These are phyloP conservation scores for Ditylenchus weischeri DNA, from an alignment of 2,888 invertebrate species.

Conservation along the genomic window DNA sequence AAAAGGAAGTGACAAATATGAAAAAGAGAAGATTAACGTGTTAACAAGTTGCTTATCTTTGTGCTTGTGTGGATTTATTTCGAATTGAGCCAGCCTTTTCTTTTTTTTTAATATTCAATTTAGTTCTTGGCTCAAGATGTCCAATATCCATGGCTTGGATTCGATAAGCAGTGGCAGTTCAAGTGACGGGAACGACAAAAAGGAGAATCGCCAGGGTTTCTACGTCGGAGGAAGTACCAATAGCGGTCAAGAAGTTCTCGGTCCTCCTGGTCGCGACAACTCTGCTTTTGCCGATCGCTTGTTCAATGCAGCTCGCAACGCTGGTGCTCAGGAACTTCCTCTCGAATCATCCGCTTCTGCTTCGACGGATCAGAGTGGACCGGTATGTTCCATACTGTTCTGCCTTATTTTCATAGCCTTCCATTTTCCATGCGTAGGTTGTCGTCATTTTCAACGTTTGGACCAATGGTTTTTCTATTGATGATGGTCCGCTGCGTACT, in stretches of 20 bases:
- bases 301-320: constrained; percentile 34
- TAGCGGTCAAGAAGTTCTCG: constrained; percentile 53
- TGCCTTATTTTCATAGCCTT: background rate
- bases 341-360: constrained; percentile 28
- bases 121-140: background rate
- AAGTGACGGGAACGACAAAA: constrained; percentile 2
- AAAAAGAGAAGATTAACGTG: too few species aligned
- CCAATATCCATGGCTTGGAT: background rate
- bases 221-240: constrained; percentile 51
- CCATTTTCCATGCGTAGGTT: constrained; percentile 3
- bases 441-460: constrained; percentile 67
- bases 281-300: constrained; percentile 30
- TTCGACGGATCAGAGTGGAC: background rate
- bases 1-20: too few species aligned
- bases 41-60: too few species aligned
- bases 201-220: constrained; percentile 25
- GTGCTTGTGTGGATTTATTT: too few species aligned
- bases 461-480: constrained; percentile 90
- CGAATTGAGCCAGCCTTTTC: too few species aligned
- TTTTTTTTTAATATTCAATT: too few species aligned
- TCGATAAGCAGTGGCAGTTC: background rate
- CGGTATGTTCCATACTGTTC: too few species aligned
- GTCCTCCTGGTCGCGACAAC: constrained; percentile 34
- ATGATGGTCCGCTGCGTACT: constrained; percentile 77
- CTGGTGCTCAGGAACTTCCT: constrained; percentile 39